Evolutionary conservation across 2,888 invertebrate genomes (phyloP), one percentile per base, ranked within the genome.

Genomic region (Ashinkailepas kermadecensis): DNA sequence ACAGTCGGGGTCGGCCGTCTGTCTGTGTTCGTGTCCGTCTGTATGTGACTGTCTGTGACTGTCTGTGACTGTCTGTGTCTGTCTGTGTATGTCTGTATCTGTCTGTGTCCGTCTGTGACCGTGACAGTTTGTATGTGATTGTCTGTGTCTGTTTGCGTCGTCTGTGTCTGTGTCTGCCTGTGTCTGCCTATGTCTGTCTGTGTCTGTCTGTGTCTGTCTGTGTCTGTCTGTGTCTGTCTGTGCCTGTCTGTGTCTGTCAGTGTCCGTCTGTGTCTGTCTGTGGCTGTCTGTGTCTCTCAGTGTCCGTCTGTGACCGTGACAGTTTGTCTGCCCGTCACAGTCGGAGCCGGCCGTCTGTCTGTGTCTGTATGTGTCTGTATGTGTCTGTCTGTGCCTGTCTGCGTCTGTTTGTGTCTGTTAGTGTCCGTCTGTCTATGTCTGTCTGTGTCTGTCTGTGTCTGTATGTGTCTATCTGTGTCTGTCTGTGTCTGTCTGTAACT

Each of bases 1-100:
- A 9, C 74, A 70, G 70, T 25, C 78, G 56, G 56, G 59, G 23
- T 65, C 59, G 23, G 58, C 78, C 1, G 67, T 74, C 59, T 84
- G 84, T 80, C 39, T 4, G 39, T 39, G 39, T 39, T 4, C 4
- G 39, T 39, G 39, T 39, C 39, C 39, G 39, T 39, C 39, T 39
- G 39, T 39, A n/a, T n/a, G n/a, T n/a, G 39, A 39, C 39, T 4
- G 39, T 39, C 39, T 39, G 39, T 39, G 39, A 39, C 39, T 4
- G 39, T 39, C 39, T 39, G 39, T 39, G 39, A 39, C 39, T 39
- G 39, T 39, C 39, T 39, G 39, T 39, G 2, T 3, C 3, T 78
- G 78, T 9, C 21, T 7, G 39, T 78, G 2, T 78, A 11, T 78
- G 25, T 2, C n/a, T 2, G 78, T 78, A 10, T n/a, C 65, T 15